Evolutionary conservation across 92 coral and sea anemone genomes (phyloP), one percentile per base, ranked within the genome.

Genomic region (Epizoanthus stellaris): DNA sequence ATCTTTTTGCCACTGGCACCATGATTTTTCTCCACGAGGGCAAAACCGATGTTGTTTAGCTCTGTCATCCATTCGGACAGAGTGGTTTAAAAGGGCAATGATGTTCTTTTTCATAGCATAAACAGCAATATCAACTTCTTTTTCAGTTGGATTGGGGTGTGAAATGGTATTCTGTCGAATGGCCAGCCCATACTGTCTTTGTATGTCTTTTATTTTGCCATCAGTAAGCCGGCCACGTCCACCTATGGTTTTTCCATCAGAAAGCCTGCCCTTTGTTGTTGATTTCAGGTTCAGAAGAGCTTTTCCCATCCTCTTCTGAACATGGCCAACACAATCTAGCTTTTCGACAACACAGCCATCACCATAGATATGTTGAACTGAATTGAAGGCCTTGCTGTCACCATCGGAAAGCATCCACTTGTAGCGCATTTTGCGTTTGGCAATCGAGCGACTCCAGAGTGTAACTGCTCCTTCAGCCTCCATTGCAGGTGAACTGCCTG

Each of bases 261-360:
- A 65, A 42, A 91, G 83, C 79, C 73, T 88, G 6, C 81, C 88
- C 64, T 87, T 87, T 14, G 89, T 90, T 39, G 84, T 67, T 38
- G 91, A 71, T 34, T 91, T 79, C 52, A 91, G 85, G 71, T 65
- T 91, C 57, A 91, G 34, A 52, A 87, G 47, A 59, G 77, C 77
- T 16, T 87, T 87, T 42, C 91, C 94, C 89, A 91, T 91, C 43
- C 91, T 43, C 65, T 91, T 91, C n/a, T 91, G 89, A 38, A 91
- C 91, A 52, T 90, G 90, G 8, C 87, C 89, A 10, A 63, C 88
- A 82, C 88, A 90, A 73, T 90, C 90, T 43, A 75, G 72, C 67
- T 91, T 87, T 73, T 87, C 85, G 8, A 91, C 94, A 25, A 53
- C 81, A 75, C 49, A 75, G 60, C 38, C 17, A 5, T 70, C 76